Percentiles rank a stretch among this genome's conserved stretches.
These are phyloP conservation scores for Petromus typicus DNA, from an alignment of 2,113 vertebrate genomes.

Conservation along the genomic window DNA sequence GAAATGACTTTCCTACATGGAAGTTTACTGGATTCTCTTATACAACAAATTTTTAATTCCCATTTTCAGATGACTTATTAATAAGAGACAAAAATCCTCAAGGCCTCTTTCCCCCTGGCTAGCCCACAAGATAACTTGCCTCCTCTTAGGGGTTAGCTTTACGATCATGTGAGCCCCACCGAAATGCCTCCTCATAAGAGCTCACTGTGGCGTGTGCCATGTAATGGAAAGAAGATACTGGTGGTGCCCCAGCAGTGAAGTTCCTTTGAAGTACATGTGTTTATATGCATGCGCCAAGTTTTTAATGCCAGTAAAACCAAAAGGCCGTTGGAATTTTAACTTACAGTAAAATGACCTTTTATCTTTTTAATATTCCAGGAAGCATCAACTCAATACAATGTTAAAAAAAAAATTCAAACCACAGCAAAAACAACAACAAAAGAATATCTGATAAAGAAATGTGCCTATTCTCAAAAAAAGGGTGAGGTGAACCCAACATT, in stretches of 20 bases:
- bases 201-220: conserved; percentile 9
- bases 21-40: background rate
- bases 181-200: conserved; percentile 54
- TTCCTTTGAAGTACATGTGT: conserved; percentile 71
- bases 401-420: conserved; percentile 41
- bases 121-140: conserved; percentile 20
- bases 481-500: background rate
- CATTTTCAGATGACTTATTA: conserved; percentile 33
- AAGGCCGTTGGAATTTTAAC: conserved; percentile 66
- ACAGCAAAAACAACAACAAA: conserved; percentile 47
- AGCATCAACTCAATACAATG: conserved; percentile 61
- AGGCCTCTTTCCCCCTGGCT: background rate
- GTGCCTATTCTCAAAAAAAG: background rate
- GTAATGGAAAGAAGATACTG: conserved; percentile 60
- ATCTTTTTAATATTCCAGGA: conserved; percentile 73
- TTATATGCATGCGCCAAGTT: conserved; percentile 65
- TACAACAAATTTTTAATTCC: conserved; percentile 40
- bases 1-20: background rate
- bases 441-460: conserved; percentile 27
- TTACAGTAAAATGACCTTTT: conserved; percentile 73
- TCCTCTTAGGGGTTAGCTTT: conserved; percentile 49
- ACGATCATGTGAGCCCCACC: background rate
- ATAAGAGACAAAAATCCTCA: background rate
- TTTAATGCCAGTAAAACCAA: conserved; percentile 75
- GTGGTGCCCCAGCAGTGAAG: conserved; percentile 14